Base-by-base conservation (phyloP, 2,888 invertebrate species). In the Epinotia bilunana region DNA sequence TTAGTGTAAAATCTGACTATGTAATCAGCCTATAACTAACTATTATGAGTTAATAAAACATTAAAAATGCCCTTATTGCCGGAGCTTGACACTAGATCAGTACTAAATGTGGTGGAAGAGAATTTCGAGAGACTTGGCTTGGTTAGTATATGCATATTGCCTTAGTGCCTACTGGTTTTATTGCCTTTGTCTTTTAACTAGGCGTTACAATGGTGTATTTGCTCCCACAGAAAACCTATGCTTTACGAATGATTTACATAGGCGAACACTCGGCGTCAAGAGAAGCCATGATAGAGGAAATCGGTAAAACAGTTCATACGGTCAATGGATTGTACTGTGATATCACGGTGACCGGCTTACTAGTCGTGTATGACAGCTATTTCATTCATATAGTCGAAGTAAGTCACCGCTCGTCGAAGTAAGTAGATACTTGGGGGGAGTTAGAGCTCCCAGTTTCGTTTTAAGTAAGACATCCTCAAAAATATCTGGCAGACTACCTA, bases 301-400 rank as follows among this genome's bases (percentile, higher is more conserved):
- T 94, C 76, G 74, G 83, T 53, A 84, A 84, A 73, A 87, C 88
- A 1, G 82, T 94, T 11, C 73, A 84, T 7, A 83, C 76, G 63
- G 91, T 92, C 2, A 94, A 95, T 78, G 83, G 90, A 0, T 78
- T 81, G 5, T 94, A 94, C 79, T 92, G 92, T 77, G 93, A 94
- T 20, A 90, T 95, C 57, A 82, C 87, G 67, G 82, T 95, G 7
- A 82, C 86, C 20, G 95, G 95, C 0, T 80, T 95, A 53, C 83
- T 95, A 33, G 83, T 95, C 57, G 92, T 91, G 13, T 95, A 95
- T 74, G 90, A 91, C 68, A 90, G 88, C 70, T 94, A 94, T 82
- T 95, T 95, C 80, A 89, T 95, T 33, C 95, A 95, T 79, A 86
- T 95, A 79, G 77, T 95, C 23, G 95, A 95, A 93, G 95, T 94